Base-by-base conservation (phyloP, 2,113 vertebrate species). In the Eretmochelys imbricata region DNA sequence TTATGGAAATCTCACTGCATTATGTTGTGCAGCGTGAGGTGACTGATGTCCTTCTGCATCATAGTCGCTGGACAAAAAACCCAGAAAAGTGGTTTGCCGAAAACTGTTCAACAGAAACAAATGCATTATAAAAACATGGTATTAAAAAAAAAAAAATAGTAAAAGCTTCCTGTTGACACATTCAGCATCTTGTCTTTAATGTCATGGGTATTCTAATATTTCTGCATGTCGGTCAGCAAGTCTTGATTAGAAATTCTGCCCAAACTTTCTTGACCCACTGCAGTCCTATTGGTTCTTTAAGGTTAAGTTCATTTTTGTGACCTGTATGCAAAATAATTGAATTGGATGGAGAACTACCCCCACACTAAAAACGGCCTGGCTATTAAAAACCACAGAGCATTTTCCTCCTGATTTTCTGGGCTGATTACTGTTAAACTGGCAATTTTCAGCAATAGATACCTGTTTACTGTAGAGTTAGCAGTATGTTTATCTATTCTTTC, bases 1-100 rank as follows among this genome's bases (percentile, higher is more conserved):
- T 92, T 89, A 93, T 46, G 19, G 50, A 87, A 90, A 87, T 87
- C 90, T 86, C 82, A 90, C 84, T 91, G 89, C 69, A 89, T 88
- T 96, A 91, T 75, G 22, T 12, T 89, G 29, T 65, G 86, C 2
- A 5, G 16, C 48, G 6, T 50, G 75, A 88, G 95, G n/a, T 5
- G 10, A 65, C 65, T 91, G 82, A 90, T 88, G 65, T 5, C 4
- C 6, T 96, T 92, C 62, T 75, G 53, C 86, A 94, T 75, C 24
- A 86, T 35, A 0, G 2, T 78, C 50, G 79, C 5, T 82, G 25
- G 12, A 65, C 51, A 79, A 89, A 46, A 17, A 84, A 7, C 90
- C 35, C 3, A 84, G 49, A 89, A 48, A 85, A 88, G n/a, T 11
- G 80, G 48, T 53, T 94, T 93, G 38, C 49, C 80, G 53, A 84